A percentile compares a stretch with the other conserved stretches of the same genome.
Evolutionary conservation across 1,140 invertebrate species (phyloP).

Genomic region (Euwallacea fornicatus): DNA sequence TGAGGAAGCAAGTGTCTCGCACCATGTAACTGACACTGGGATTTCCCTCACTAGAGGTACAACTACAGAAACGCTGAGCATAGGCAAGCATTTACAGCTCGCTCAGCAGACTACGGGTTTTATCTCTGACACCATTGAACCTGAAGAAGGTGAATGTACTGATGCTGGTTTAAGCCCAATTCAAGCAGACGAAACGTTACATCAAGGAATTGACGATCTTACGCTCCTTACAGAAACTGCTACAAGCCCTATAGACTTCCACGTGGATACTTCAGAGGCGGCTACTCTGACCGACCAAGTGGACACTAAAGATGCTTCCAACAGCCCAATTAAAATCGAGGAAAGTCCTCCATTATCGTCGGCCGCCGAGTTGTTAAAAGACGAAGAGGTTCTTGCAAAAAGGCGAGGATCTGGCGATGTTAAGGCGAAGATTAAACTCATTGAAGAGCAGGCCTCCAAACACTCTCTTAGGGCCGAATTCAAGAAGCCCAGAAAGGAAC

Average conservation of each 20-base stretch:
- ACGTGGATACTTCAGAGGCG: conserved; percentile 55
- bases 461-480: conserved; percentile 38
- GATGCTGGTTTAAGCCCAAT: conserved; percentile 61
- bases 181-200: conserved; percentile 55
- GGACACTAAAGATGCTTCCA: conserved; percentile 55
- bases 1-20: conserved; percentile 57
- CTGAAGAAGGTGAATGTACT: conserved; percentile 58
- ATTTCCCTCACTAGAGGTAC: conserved; percentile 58
- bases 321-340: conserved; percentile 55
- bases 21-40: conserved; percentile 58
- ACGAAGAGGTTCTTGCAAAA: conserved; percentile 49
- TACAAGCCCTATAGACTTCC: conserved; percentile 57
- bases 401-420: conserved; percentile 56
- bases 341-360: conserved; percentile 40
- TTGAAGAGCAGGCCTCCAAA: conserved; percentile 54
- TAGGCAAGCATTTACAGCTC: conserved; percentile 49
- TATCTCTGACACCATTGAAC: conserved; percentile 56
- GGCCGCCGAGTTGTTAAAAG: conserved; percentile 42
- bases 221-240: conserved; percentile 54
- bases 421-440: conserved; percentile 54
- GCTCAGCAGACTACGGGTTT: conserved; percentile 53
- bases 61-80: conserved; percentile 55
- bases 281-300: conserved; percentile 57
- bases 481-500: conserved; percentile 43
- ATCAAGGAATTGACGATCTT: conserved; percentile 45